Evolutionary conservation across 2,113 vertebrate genomes (phyloP).

Genomic region (Cairina moschata): DNA sequence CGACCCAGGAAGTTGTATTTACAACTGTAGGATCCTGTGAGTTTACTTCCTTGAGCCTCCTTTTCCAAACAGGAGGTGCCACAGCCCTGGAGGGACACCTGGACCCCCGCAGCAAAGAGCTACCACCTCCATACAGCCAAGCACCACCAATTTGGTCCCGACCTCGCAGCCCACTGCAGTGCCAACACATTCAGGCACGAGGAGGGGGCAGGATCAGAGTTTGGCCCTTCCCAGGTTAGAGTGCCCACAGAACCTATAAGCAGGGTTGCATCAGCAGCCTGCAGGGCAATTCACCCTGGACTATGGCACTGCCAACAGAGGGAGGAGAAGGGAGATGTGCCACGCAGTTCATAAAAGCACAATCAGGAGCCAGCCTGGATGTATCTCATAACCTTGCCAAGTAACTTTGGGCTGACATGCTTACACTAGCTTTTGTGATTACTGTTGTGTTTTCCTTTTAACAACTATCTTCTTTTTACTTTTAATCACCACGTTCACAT

Average conservation of each 20-base stretch:
- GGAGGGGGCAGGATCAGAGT: background rate
- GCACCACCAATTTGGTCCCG: background rate
- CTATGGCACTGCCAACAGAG: background rate
- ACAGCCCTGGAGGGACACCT: background rate
- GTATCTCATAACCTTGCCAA: background rate
- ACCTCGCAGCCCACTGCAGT: background rate
- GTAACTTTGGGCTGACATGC: background rate
- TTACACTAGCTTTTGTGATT: background rate
- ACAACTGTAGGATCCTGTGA: background rate
- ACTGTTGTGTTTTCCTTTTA: background rate
- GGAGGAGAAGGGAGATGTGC: background rate
- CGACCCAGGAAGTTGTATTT: background rate
- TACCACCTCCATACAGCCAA: background rate
- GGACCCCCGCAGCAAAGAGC: background rate
- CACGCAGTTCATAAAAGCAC: background rate
- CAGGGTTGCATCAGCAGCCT: background rate
- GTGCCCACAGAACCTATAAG: background rate
- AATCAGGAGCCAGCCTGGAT: background rate
- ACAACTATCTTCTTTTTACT: background rate
- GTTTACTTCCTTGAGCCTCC: background rate
- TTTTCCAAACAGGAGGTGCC: background rate
- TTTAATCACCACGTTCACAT: background rate
- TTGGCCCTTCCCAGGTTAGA: background rate
- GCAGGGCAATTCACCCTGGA: background rate
- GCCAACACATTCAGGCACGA: background rate